Evolutionary conservation across 2,888 invertebrate species (phyloP).

Genomic region (Cataglyphis cursor): DNA sequence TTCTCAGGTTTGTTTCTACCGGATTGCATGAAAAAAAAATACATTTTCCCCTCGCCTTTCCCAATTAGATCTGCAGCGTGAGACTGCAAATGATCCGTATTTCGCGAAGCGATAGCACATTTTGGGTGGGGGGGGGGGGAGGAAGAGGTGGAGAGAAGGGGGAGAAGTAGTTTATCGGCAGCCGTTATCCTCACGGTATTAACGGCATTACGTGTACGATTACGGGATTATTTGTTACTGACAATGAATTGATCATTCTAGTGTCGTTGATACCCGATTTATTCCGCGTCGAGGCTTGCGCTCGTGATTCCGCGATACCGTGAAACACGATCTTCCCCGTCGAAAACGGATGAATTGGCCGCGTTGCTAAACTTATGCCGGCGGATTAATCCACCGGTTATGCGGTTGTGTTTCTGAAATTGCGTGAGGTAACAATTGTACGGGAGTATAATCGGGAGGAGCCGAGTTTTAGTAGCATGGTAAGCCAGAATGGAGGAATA

Average conservation of each 20-base stretch:
- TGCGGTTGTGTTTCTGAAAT: constrained; percentile 49
- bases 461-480: not conserved
- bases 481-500: constrained; percentile 22
- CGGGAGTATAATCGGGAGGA: constrained; percentile 16
- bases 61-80: constrained; percentile 27
- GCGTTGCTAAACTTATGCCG: constrained; percentile 17
- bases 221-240: constrained; percentile 69
- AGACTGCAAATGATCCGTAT: constrained; percentile 22
- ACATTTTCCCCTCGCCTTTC: not conserved
- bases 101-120: constrained; percentile 18
- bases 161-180: not conserved
- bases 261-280: constrained; percentile 53
- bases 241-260: constrained; percentile 67
- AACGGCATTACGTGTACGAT: constrained; percentile 44
- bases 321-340: constrained; percentile 55
- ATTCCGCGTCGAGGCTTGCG: constrained; percentile 53
- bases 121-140: not conserved
- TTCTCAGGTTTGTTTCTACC: not conserved
- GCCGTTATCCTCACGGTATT: constrained; percentile 38
- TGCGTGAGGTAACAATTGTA: constrained; percentile 43
- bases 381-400: constrained; percentile 52
- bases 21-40: not conserved
- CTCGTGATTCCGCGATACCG: constrained; percentile 15
- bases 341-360: constrained; percentile 57
- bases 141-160: not conserved